Evolutionary conservation across 2,797 vertebrate species (phyloP), one percentile per base, ranked within the genome.

Genomic region (Thamnophis elegans): DNA sequence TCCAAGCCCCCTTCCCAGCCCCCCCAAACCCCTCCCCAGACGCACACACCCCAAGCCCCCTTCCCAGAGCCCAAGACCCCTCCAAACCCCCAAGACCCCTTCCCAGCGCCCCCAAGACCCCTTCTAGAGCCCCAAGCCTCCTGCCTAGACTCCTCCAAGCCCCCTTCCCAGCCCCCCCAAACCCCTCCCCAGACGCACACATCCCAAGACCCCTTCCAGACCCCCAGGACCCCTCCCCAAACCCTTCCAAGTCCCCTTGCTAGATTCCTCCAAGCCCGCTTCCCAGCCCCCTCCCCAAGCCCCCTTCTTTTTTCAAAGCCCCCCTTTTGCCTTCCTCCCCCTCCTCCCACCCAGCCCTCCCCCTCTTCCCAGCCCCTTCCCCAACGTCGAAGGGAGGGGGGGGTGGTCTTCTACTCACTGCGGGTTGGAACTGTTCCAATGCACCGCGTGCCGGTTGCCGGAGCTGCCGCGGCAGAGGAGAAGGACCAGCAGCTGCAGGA

Each of bases 381-480:
- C 91, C 85, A 28, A 58, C 42, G 22, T 5, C 8, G 22, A 9
- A 86, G 58, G 55, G 55, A 16, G 4, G 4, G 55, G 6, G 20
- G 20, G 58, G 56, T 5, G 55, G 55, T 16, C 20, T 22, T 1
- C 20, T 14, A 98, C 98, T 99, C 98, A 99, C 98, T 98, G 98
- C 97, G 98, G 98, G 97, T 99, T 99, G 95, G 98, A 99, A 98
- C 98, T 98, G 98, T 99, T 99, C 98, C 98, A 99, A 97, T 99
- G 98, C 86, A 99, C 98, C 87, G 98, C 98, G 94, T 99, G 98
- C 94, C 98, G 97, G 97, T 98, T 98, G 32, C 96, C 96, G 90
- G 95, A 94, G 85, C 95, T 95, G 90, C 96, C 95, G 91, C 95
- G 96, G 95, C 95, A 92, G 91, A 97, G 95, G 92, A 97, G 95